Base-by-base conservation (phyloP, 2,888 invertebrate species). In the Coleophora flavipennella region DNA sequence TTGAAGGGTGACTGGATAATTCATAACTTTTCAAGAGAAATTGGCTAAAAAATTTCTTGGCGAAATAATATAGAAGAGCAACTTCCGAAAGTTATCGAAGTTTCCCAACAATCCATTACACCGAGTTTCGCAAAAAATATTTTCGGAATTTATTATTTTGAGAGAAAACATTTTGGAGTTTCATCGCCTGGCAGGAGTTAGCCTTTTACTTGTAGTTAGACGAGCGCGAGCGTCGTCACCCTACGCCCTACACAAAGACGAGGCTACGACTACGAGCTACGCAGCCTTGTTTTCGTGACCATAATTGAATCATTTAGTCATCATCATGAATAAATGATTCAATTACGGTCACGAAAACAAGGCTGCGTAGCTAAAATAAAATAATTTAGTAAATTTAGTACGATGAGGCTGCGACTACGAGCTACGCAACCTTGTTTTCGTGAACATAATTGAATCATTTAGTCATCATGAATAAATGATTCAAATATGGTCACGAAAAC, bases 41-140 rank as follows among this genome's bases (percentile, higher is more conserved):
- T 83, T 81, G 81, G 77, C 79, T 79, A 80, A 81, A 81, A 81
- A 83, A 80, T 77, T 80, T 75, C 65, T 69, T 63, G 51, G 72
- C 67, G 70, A 80, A 83, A 80, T 79, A 77, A 80, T 79, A 80
- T 77, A 80, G 73, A 73, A 72, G 75, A 79, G 76, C 78, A 68
- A 74, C 78, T 80, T 83, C 83, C 83, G 76, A 79, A 81, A 84
- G 75, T 84, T 84, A 81, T 84, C 76, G 75, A 79, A 84, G 62
- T 81, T 80, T 6, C 53, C 73, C 77, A 77, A 81, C 81, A 84
- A 84, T 79, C 83, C 80, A 83, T 83, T 81, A 83, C 81, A 79
- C 79, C 70, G 71, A 77, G 77, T 81, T 79, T 77, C 66, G 75
- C 70, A 76, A 81, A 81, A 84, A 81, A 80, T 69, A 74, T 58